Evolutionary conservation across 2,888 invertebrate genomes (phyloP).

Genomic region (Miltochrista miniata): DNA sequence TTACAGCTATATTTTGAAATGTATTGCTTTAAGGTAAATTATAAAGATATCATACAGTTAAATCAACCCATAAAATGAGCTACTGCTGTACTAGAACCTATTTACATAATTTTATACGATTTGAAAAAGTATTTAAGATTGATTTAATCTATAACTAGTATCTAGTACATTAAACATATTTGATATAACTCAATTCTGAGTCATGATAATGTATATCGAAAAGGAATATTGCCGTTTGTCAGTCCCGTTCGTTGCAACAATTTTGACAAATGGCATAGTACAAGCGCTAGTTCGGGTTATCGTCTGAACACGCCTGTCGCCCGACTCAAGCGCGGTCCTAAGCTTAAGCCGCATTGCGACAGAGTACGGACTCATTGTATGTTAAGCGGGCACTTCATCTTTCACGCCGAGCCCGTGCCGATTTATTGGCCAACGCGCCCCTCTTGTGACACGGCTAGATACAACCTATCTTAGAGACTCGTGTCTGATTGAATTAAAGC

Average conservation of each 20-base stretch:
- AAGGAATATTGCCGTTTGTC: constrained; percentile 1
- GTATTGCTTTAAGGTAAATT: too few relatives aligned
- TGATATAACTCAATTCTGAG: background rate
- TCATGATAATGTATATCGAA: background rate
- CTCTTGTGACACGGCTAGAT: constrained; percentile 62
- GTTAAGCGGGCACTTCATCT: constrained; percentile 82
- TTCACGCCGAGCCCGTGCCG: constrained; percentile 67
- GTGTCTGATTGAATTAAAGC: constrained; percentile 62
- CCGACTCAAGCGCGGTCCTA: constrained; percentile 53
- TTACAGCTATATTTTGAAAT: too few relatives aligned
- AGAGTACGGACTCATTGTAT: constrained; percentile 77
- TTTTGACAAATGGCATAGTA: constrained; percentile 27
- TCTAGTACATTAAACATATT: background rate
- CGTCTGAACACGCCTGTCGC: constrained; percentile 41
- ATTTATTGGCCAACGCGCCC: constrained; percentile 79
- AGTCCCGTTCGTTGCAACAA: constrained; percentile 11
- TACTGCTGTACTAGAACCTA: too few relatives aligned
- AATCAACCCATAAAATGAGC: too few relatives aligned
- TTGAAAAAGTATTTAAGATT: too few relatives aligned
- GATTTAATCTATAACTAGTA: too few relatives aligned
- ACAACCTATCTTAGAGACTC: constrained; percentile 49
- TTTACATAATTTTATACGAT: too few relatives aligned
- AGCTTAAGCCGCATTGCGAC: constrained; percentile 66
- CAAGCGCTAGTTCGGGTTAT: constrained; percentile 45
- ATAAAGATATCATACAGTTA: too few relatives aligned